Conservation (phyloP, 92 coral and sea anemone genomes). For the Umimayanthus chanpuru region DNA sequence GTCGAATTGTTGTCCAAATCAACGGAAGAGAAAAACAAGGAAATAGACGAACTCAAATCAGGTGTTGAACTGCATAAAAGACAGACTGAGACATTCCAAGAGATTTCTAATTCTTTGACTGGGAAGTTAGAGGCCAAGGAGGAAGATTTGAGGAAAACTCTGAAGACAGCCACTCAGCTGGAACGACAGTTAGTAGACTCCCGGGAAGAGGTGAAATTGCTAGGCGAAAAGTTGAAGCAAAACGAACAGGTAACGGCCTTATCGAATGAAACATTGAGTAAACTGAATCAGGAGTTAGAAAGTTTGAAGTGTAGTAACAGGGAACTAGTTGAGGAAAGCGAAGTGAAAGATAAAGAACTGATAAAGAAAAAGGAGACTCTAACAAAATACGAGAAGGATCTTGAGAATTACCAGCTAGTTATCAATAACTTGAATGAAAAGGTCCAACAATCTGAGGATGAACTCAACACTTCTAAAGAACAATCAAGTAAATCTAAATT, state of each 20-base stretch:
- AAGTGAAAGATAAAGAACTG: conserved; percentile 54
- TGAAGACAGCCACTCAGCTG: conserved; percentile 58
- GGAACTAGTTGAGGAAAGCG: conserved; percentile 44
- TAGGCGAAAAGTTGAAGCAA: conserved; percentile 56
- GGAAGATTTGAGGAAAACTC: conserved; percentile 70
- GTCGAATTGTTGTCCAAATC: conserved; percentile 51
- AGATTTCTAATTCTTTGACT: conserved; percentile 62
- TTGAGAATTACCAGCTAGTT: conserved; percentile 68
- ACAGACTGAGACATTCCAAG: conserved; percentile 55
- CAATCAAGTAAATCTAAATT: conserved; percentile 47
- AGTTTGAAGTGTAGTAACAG: conserved; percentile 49
- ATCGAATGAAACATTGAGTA: conserved; percentile 45
- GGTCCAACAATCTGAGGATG: conserved; percentile 61
- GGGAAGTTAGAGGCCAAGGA: conserved; percentile 72
- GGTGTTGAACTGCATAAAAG: conserved; percentile 57
- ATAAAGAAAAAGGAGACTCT: conserved; percentile 46
- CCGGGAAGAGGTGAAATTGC: conserved; percentile 56
- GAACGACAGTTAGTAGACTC: conserved; percentile 58
- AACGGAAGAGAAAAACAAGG: conserved; percentile 49
- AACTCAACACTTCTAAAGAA: conserved; percentile 58
- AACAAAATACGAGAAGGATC: conserved; percentile 59
- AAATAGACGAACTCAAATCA: conserved; percentile 59
- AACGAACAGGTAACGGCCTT: conserved; percentile 47
- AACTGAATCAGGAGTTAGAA: conserved; percentile 53
- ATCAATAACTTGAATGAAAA: conserved; percentile 63